phyloP scores from a whole-genome alignment of 2,888 invertebrate species.

The Chloroclysta siterata region DNA sequence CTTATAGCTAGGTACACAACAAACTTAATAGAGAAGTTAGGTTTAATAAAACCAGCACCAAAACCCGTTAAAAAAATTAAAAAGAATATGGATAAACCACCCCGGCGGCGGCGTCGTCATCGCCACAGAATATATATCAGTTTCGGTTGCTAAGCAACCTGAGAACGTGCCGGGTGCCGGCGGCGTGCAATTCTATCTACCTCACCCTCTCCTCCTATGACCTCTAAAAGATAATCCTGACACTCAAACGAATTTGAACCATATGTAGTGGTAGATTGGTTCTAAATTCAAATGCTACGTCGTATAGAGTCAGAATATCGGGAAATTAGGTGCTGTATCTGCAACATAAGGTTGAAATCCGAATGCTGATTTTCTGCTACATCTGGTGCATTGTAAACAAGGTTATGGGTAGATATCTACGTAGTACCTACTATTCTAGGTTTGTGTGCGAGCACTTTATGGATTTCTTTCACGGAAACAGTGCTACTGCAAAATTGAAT shows the following conservation, averaged over 20 bases:
- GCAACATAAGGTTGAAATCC: constrained; percentile 6
- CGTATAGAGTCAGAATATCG: neutral
- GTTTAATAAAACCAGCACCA: too few species aligned
- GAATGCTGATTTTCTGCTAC: neutral
- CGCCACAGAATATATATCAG: constrained; percentile 1
- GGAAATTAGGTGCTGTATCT: constrained; percentile 1
- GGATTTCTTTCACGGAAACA: too few species aligned
- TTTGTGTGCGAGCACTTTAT: neutral
- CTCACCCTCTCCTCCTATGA: constrained; percentile 19
- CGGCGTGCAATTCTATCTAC: constrained; percentile 21
- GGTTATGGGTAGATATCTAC: constrained; percentile 2
- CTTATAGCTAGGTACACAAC: too few species aligned
- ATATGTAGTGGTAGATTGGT: neutral
- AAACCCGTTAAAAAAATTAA: too few species aligned
- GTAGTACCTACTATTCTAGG: constrained; percentile 1
- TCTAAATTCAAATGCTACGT: neutral
- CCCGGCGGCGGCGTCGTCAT: neutral
- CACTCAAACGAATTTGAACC: constrained; percentile 12
- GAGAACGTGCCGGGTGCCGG: constrained; percentile 27
- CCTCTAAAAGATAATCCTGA: constrained; percentile 21
- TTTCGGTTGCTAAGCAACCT: constrained; percentile 26
- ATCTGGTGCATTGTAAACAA: constrained; percentile 24
- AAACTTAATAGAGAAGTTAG: neutral
- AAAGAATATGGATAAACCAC: too few species aligned
- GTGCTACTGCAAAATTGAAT: too few species aligned